A percentile compares a stretch with the other conserved stretches of the same genome.
Evolutionary conservation across 2,888 invertebrate species (phyloP).

Genomic region (Aproaerema taeniolella): DNA sequence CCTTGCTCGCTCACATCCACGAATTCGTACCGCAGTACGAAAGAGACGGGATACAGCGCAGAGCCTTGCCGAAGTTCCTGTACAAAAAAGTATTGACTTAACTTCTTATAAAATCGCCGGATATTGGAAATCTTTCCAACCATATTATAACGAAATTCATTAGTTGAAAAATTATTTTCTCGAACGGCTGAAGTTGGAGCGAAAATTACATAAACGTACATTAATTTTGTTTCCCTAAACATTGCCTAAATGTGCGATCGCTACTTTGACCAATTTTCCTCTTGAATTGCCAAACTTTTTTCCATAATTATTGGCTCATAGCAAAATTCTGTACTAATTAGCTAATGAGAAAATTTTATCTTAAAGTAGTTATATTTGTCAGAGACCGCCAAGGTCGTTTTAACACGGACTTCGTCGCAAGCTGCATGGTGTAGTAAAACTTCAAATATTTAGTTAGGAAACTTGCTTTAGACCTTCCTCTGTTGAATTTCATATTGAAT

Average conservation of each 20-base stretch:
- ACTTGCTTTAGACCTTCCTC: constrained; percentile 62
- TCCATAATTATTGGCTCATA: constrained; percentile 1
- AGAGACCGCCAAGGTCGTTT: constrained; percentile 7
- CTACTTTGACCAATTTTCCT: background rate
- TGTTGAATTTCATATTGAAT: constrained; percentile 73
- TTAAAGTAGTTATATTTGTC: constrained; percentile 7
- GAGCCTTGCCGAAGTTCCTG: constrained; percentile 86
- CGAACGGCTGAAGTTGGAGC: no score
- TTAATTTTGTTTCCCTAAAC: constrained; percentile 4
- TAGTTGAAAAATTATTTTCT: no score
- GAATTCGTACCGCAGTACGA: constrained; percentile 89
- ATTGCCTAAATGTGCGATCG: constrained; percentile 3
- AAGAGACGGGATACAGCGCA: constrained; percentile 86
- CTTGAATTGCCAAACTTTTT: constrained; percentile 4
- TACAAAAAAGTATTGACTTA: constrained; percentile 20
- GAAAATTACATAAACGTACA: background rate
- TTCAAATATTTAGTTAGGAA: constrained; percentile 71
- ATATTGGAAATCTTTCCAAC: constrained; percentile 2
- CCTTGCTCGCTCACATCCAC: constrained; percentile 85
- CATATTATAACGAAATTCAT: background rate
- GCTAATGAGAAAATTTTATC: constrained; percentile 10
- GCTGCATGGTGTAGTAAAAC: constrained; percentile 51
- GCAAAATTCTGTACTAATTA: constrained; percentile 3
- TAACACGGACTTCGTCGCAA: constrained; percentile 2
- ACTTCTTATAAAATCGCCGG: background rate